Evolutionary conservation across 2,797 vertebrate species (phyloP).

Genomic region (Gymnoscopelus microlampas): DNA sequence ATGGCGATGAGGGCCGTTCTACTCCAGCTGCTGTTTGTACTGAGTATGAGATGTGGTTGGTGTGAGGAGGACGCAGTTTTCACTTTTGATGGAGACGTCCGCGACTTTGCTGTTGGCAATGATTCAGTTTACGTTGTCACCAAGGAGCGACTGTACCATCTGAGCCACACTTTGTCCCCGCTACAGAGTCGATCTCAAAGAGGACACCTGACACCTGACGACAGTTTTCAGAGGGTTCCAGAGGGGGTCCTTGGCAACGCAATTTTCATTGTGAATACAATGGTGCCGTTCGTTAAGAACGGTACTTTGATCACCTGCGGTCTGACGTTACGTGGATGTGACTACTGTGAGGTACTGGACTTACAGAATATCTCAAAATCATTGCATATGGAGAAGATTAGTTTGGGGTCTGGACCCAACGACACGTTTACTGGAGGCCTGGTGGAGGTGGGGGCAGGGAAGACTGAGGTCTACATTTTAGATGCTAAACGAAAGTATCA

Average conservation of each 20-base stretch:
- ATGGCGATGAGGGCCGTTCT: no score
- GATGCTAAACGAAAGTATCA: slow-evolving; percentile 6
- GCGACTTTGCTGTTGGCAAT: slow-evolving; percentile 79
- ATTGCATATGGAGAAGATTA: slow-evolving; percentile 9
- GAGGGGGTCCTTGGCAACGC: slow-evolving; percentile 7
- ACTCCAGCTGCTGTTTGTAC: no score
- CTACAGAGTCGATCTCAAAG: slow-evolving; percentile 34
- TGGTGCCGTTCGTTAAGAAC: slow-evolving; percentile 62
- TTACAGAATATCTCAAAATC: slow-evolving; percentile 58
- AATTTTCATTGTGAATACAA: slow-evolving; percentile 50
- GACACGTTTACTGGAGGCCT: slow-evolving; percentile 55
- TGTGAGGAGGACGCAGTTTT: slow-evolving; percentile 5
- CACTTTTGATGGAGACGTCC: slow-evolving; percentile 61
- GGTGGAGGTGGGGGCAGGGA: not conserved
- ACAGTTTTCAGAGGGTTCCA: not conserved
- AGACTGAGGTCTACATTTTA: slow-evolving; percentile 52
- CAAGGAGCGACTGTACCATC: slow-evolving; percentile 84
- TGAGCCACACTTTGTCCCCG: slow-evolving; percentile 74
- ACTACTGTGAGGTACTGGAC: slow-evolving; percentile 73
- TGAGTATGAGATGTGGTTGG: no score
- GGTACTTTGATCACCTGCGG: slow-evolving; percentile 68
- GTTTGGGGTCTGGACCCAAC: slow-evolving; percentile 28
- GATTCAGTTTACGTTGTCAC: slow-evolving; percentile 82
- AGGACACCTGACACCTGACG: not conserved
- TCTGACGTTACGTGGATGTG: not conserved